These are phyloP conservation scores for Gavia stellata DNA, from an alignment of 2,113 vertebrate genomes.

Conservation along the genomic window DNA sequence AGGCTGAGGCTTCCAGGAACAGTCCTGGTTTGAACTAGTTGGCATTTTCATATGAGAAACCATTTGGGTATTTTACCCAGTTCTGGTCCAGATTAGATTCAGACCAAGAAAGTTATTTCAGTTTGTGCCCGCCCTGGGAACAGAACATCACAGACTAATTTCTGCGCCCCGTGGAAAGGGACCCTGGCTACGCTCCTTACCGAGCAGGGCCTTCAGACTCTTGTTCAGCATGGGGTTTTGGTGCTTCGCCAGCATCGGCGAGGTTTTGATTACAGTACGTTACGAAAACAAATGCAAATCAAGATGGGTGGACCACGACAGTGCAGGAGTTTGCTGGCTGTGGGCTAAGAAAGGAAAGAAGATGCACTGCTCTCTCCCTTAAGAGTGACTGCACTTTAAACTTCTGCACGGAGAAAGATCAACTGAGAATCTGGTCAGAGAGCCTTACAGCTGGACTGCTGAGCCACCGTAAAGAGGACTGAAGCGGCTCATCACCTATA, in stretches of 20 bases:
- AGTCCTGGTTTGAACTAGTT: background rate
- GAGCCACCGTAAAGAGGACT: background rate
- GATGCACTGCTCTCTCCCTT: background rate
- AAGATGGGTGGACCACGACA: background rate
- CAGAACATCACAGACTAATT: background rate
- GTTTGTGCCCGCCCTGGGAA: background rate
- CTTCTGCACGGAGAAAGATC: background rate
- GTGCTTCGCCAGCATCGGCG: background rate
- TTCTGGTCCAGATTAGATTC: background rate
- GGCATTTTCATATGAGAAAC: background rate
- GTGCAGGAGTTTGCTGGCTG: background rate
- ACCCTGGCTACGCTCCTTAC: background rate
- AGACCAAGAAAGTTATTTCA: background rate
- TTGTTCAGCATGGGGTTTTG: background rate
- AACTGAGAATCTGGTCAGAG: background rate
- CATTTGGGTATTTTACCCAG: background rate
- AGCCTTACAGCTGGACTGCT: background rate
- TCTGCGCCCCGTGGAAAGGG: background rate
- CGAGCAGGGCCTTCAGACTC: background rate
- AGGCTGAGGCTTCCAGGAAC: background rate
- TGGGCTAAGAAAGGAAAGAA: background rate
- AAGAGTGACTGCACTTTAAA: background rate
- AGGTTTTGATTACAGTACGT: background rate
- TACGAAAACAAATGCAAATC: background rate
- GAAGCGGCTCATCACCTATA: background rate